Evolutionary conservation across 2,113 vertebrate species (phyloP).

Genomic region (Panthera tigris): DNA sequence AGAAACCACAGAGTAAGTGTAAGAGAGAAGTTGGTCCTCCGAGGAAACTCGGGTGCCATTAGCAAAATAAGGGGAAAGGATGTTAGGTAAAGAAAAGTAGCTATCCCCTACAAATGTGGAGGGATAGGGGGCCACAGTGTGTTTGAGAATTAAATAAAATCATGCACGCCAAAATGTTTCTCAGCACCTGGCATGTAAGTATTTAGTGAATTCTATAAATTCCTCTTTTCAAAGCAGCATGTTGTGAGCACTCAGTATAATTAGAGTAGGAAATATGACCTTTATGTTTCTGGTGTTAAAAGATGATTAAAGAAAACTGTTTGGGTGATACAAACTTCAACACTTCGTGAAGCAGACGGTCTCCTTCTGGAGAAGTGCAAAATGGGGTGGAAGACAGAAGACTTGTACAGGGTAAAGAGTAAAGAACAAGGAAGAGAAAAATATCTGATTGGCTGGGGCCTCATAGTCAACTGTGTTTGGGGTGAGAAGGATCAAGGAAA

Average conservation of each 20-base stretch:
- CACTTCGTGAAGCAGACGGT: background rate
- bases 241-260: background rate
- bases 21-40: background rate
- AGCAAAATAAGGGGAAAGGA: background rate
- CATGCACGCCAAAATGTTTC: background rate
- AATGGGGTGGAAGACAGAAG: background rate
- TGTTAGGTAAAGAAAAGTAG: background rate
- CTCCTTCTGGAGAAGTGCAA: background rate
- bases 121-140: background rate
- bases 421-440: background rate
- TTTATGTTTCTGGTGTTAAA: background rate
- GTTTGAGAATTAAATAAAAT: background rate
- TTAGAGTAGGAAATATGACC: background rate
- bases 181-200: background rate
- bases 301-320: background rate
- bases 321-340: background rate
- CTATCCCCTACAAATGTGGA: background rate
- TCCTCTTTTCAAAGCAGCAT: background rate
- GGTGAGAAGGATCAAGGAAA: background rate
- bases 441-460: background rate
- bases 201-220: background rate
- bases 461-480: background rate
- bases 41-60: background rate
- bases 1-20: background rate
- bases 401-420: background rate